A percentile compares a stretch with the other conserved stretches of the same genome.
Conservation (phyloP, 2,797 vertebrate species). For the Parambassis ranga region DNA sequence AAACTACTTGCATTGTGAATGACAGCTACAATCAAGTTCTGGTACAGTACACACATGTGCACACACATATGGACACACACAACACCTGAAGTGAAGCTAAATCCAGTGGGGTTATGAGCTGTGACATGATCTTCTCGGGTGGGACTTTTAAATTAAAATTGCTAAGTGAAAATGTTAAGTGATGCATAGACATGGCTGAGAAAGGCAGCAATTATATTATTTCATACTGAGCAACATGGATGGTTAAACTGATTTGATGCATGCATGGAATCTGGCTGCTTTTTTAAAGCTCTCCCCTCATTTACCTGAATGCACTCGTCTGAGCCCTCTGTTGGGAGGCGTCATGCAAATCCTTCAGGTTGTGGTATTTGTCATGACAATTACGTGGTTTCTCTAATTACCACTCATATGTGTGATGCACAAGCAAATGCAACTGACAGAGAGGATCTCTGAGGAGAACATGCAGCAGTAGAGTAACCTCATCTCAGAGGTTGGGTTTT, state of each 20-base stretch:
- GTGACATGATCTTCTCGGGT: conserved; percentile 41
- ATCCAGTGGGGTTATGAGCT: conserved; percentile 30
- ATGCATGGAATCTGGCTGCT: conserved; percentile 41
- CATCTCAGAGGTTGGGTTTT: conserved; percentile 15
- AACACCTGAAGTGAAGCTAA: conserved; percentile 22
- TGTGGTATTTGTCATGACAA: conserved; percentile 43
- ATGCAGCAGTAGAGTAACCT: conserved; percentile 36
- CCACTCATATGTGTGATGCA: conserved; percentile 47
- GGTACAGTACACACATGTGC: conserved; percentile 61
- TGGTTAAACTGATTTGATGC: conserved; percentile 58
- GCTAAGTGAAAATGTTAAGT: conserved; percentile 61
- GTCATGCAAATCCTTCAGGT: conserved; percentile 62
- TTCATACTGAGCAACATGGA: conserved; percentile 38
- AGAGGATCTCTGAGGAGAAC: conserved; percentile 46
- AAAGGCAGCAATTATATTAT: conserved; percentile 21
- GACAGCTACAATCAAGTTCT: conserved; percentile 75
- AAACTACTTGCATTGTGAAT: conserved; percentile 57
- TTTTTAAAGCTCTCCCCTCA: conserved; percentile 41
- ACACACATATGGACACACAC: conserved; percentile 30
- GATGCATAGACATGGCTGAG: conserved; percentile 59
- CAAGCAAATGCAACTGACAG: conserved; percentile 31
- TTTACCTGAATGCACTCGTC: conserved; percentile 49
- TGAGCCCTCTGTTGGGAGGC: conserved; percentile 54
- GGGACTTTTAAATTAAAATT: conserved; percentile 53
- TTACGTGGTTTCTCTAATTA: conserved; percentile 65